Conservation (phyloP, 64 coral and sea anemone species). For the Actinia equina region DNA sequence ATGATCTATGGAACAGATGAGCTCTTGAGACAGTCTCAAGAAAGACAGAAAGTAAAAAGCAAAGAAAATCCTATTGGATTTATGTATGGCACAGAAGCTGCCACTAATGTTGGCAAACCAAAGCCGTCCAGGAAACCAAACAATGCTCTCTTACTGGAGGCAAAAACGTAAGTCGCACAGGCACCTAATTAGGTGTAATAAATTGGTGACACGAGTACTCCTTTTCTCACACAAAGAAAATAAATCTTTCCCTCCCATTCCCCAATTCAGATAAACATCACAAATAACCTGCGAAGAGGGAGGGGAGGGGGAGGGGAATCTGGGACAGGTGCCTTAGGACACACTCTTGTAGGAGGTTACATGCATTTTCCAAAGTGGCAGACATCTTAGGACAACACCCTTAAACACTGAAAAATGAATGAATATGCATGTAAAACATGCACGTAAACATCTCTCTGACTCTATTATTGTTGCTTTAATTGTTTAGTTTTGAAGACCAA, state of each 20-base stretch:
- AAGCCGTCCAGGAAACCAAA: constrained; percentile 54
- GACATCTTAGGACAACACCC: no score
- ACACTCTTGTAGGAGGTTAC: no score
- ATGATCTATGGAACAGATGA: constrained; percentile 95
- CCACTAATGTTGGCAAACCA: constrained; percentile 68
- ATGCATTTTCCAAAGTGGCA: no score
- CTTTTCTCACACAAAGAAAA: no score
- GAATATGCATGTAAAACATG: background rate
- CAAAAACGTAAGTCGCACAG: constrained; percentile 47
- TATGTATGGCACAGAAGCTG: constrained; percentile 81
- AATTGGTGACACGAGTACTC: no score
- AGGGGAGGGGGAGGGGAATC: no score
- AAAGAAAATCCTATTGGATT: constrained; percentile 68
- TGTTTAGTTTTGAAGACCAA: background rate
- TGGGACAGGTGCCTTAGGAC: no score
- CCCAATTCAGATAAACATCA: no score
- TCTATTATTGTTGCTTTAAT: background rate
- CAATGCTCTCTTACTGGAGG: constrained; percentile 61
- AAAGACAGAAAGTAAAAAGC: constrained; percentile 13
- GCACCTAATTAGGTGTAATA: background rate
- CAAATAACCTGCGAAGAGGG: no score
- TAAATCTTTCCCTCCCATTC: no score
- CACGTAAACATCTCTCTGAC: background rate
- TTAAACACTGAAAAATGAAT: no score
- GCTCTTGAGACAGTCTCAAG: constrained; percentile 6